These are phyloP conservation scores for Stigmatopora argus DNA, from an alignment of 2,113 vertebrate genomes.

Conservation along the genomic window DNA sequence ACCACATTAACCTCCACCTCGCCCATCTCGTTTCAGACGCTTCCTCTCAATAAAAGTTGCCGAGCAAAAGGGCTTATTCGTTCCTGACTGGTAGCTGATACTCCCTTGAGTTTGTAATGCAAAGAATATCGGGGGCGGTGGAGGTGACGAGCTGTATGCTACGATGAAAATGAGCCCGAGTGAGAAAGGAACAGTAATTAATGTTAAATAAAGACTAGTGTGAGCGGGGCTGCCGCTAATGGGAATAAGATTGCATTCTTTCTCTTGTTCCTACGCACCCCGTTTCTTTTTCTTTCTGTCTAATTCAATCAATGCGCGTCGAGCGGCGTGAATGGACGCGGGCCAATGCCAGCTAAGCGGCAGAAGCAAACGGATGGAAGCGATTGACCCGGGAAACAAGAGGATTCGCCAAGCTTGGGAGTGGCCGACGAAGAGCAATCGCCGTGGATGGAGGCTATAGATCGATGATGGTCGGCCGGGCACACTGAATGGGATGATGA, in stretches of 20 bases:
- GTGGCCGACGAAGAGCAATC: not conserved
- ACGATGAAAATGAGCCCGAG: conserved; percentile 3
- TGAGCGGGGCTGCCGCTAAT: conserved; percentile 3
- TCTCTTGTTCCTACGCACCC: conserved; percentile 4
- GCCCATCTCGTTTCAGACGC: conserved; percentile 2
- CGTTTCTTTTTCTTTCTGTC: conserved; percentile 4
- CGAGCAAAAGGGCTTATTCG: not conserved
- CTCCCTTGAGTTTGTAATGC: conserved; percentile 4
- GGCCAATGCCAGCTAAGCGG: conserved; percentile 1
- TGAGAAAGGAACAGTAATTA: conserved; percentile 12
- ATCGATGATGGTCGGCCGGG: not conserved
- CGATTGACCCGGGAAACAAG: not conserved
- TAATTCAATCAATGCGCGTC: conserved; percentile 8
- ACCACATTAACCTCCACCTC: conserved; percentile 1
- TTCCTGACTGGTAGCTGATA: conserved; percentile 1
- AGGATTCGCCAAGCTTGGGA: not conserved
- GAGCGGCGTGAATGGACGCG: conserved; percentile 1
- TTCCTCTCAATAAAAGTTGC: not conserved
- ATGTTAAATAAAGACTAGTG: conserved; percentile 12
- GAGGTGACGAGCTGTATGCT: not conserved
- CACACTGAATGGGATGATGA: not conserved
- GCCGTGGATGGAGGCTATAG: not conserved
- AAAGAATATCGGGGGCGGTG: not conserved
- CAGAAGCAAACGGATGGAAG: not conserved
- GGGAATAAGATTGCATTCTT: conserved; percentile 14